Base-by-base conservation (phyloP, 2,113 vertebrate species). In the Todiramphus saurophagus region DNA sequence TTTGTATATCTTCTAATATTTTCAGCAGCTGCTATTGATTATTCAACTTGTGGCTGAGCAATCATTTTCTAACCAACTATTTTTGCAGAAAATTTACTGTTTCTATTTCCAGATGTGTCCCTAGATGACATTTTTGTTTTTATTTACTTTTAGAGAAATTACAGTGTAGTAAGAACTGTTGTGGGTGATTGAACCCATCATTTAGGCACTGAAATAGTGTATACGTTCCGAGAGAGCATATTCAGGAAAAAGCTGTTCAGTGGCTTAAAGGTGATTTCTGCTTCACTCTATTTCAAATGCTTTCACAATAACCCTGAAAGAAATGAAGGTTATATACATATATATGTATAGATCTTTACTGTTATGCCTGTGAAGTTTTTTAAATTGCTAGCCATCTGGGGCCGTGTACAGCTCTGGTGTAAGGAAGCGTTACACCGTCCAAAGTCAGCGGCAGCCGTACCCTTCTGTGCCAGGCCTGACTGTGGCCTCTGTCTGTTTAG, bases 401-500 rank as follows among this genome's bases (percentile, higher is more conserved):
- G 59, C 53, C 10, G 5, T 1, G n/a, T 74, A 44, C 27, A 60
- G 2, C n/a, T 63, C 23, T 64, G 35, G 18, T 62, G 11, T 81
- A 77, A 81, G 24, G 21, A 89, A 62, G 11, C 59, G 33, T 87
- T 78, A 30, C n/a, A 58, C 30, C 41, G 41, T 44, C 39, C 53
- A 53, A 68, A 87, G 76, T 92, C 83, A 84, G 21, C 53, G 64
- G 51, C 48, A 64, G 69, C 23, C 60, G 16, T 91, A 53, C 46
- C 79, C 73, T 95, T 89, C 56, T 23, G 20, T 90, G 56, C 64
- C 44, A 87, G 80, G 56, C 39, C 48, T 84, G 80, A 41, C 83
- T 92, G 30, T 30, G 60, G 64, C 53, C 73, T 75, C 83, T 87
- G 79, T 92, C 79, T 89, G 30, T 63, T 92, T 92, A 94, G 90